A percentile compares a stretch with the other conserved stretches of the same genome.
Evolutionary conservation across 1,140 invertebrate genomes (phyloP).

Genomic region (Panagrolaimus sp.): DNA sequence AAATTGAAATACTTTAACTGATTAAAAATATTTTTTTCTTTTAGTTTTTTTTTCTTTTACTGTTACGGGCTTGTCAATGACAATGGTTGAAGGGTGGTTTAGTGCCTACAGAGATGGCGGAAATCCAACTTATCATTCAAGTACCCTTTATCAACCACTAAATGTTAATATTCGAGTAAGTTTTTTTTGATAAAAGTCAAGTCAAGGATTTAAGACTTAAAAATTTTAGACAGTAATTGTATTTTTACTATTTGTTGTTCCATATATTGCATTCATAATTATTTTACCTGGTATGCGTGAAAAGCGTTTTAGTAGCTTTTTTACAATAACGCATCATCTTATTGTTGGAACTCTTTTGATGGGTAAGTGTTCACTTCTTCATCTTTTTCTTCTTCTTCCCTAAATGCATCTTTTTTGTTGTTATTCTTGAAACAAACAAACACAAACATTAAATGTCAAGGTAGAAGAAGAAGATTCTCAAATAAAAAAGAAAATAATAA

Average conservation of each 20-base stretch:
- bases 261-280: conserved; percentile 45
- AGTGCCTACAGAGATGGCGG: conserved; percentile 29
- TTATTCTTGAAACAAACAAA: too few relatives aligned
- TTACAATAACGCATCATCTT: conserved; percentile 38
- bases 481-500: too few relatives aligned
- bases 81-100: conserved; percentile 26
- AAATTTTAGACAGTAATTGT: conserved; percentile 39
- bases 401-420: too few relatives aligned
- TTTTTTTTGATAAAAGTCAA: not conserved
- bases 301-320: conserved; percentile 41
- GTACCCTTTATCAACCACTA: conserved; percentile 21
- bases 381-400: not conserved
- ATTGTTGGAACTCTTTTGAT: conserved; percentile 42
- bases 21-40: conserved; percentile 4
- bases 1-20: too few relatives aligned
- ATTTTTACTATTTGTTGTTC: conserved; percentile 41
- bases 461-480: too few relatives aligned
- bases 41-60: conserved; percentile 2
- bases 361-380: conserved; percentile 31
- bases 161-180: conserved; percentile 25
- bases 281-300: conserved; percentile 48
- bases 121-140: conserved; percentile 19
- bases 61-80: not conserved
- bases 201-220: not conserved
- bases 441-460: too few relatives aligned